These are phyloP conservation scores for Zonitis immaculata DNA, from an alignment of 2,888 invertebrate species.

Conservation along the genomic window DNA sequence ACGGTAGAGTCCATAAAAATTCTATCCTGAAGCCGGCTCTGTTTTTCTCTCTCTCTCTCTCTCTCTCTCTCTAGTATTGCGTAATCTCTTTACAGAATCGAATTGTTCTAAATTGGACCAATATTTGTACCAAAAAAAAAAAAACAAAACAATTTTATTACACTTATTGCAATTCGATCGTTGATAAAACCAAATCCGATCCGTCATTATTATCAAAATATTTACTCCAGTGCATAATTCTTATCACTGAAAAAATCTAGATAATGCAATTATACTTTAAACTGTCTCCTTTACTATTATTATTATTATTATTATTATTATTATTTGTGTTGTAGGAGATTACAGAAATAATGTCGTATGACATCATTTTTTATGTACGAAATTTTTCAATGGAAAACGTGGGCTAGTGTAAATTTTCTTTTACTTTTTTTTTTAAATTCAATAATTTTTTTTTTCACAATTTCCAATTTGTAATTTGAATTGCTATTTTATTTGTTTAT, in stretches of 20 bases:
- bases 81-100: background rate
- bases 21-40: too few species aligned
- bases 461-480: too few species aligned
- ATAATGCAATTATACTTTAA: background rate
- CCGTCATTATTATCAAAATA: too few species aligned
- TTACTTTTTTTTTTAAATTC: background rate
- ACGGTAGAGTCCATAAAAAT: too few species aligned
- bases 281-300: background rate
- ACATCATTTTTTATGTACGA: background rate
- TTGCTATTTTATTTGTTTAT: too few species aligned
- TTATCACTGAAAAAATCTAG: too few species aligned
- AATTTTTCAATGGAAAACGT: slow-evolving; percentile 1
- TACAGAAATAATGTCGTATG: background rate
- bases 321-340: too few species aligned
- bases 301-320: background rate
- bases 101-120: background rate
- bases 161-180: background rate
- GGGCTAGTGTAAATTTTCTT: background rate
- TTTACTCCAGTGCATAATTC: too few species aligned
- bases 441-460: too few species aligned
- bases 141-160: background rate
- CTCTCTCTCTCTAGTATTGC: too few species aligned
- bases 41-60: too few species aligned
- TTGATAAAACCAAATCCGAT: background rate
- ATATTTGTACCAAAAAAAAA: background rate